These are phyloP conservation scores for Phoenicopterus ruber DNA, from an alignment of 2,113 vertebrate genomes.

Conservation along the genomic window DNA sequence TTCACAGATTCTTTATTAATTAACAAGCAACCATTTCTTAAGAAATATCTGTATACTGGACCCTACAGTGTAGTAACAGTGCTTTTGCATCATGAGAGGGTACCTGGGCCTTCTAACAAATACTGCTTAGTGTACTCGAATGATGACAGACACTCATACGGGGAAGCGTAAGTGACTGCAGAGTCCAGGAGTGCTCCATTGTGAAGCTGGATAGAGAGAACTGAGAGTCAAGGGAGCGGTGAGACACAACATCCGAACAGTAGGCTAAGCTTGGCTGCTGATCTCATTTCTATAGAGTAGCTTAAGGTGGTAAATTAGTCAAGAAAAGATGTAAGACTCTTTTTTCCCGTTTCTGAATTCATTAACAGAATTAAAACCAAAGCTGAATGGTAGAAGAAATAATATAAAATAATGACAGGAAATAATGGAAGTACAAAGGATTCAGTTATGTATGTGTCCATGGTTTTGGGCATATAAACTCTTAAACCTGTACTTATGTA, in stretches of 20 bases:
- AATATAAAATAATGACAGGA: neutral
- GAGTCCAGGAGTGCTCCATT: neutral
- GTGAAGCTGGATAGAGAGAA: neutral
- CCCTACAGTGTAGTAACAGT: neutral
- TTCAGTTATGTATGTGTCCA: neutral
- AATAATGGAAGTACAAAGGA: neutral
- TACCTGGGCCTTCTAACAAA: neutral
- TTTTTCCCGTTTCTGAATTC: neutral
- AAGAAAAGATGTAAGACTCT: neutral
- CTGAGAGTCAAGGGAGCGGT: neutral
- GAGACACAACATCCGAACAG: neutral
- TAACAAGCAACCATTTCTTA: neutral
- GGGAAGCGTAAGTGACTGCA: neutral
- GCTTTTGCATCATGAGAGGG: neutral
- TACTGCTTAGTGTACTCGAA: neutral
- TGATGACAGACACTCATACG: neutral
- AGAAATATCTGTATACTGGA: neutral
- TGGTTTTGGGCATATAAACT: neutral
- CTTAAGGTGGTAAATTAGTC: neutral
- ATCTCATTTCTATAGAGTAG: neutral
- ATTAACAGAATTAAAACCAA: neutral
- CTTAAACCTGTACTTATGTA: neutral
- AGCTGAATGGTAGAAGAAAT: neutral
- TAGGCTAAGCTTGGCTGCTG: neutral
- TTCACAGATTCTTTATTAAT: neutral